Evolutionary conservation across 2,888 invertebrate species (phyloP).

Genomic region (Silvanus unidentatus): DNA sequence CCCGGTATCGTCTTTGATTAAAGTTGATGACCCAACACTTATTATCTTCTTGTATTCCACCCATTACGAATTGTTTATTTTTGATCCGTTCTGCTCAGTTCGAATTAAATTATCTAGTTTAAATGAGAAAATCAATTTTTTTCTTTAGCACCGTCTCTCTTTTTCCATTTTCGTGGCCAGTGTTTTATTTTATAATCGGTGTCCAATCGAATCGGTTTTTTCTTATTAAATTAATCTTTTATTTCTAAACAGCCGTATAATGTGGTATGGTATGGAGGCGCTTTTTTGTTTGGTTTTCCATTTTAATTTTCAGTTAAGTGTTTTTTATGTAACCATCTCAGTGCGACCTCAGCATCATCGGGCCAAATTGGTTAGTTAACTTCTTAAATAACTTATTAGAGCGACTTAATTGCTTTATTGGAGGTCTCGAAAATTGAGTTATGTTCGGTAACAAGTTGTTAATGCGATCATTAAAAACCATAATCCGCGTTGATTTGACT

Average conservation of each 20-base stretch:
- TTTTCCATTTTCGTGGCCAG: slow-evolving; percentile 11
- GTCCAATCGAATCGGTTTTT: slow-evolving; percentile 17
- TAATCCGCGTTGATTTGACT: too few species aligned
- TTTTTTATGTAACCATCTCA: too few species aligned
- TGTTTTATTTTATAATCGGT: slow-evolving; percentile 18
- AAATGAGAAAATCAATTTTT: slow-evolving; percentile 9
- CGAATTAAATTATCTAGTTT: slow-evolving; percentile 23
- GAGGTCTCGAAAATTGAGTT: too few species aligned
- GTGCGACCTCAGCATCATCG: too few species aligned
- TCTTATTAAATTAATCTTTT: slow-evolving; percentile 14
- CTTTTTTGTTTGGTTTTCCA: too few species aligned
- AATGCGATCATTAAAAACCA: too few species aligned
- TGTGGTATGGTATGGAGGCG: neutral
- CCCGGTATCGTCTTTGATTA: slow-evolving; percentile 17
- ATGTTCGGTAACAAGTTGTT: too few species aligned
- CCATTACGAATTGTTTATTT: slow-evolving; percentile 21
- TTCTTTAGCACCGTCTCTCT: too few species aligned
- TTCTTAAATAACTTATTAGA: too few species aligned
- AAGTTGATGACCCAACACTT: slow-evolving; percentile 19
- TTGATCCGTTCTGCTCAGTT: slow-evolving; percentile 14
- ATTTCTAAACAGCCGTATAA: slow-evolving; percentile 14
- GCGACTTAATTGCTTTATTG: too few species aligned
- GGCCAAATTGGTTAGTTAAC: too few species aligned
- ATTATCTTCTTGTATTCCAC: slow-evolving; percentile 14
- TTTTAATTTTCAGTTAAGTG: too few species aligned